Percentiles rank a stretch among this genome's conserved stretches.
Conservation (phyloP, 2,888 invertebrate species). For the Germaria angustata region DNA sequence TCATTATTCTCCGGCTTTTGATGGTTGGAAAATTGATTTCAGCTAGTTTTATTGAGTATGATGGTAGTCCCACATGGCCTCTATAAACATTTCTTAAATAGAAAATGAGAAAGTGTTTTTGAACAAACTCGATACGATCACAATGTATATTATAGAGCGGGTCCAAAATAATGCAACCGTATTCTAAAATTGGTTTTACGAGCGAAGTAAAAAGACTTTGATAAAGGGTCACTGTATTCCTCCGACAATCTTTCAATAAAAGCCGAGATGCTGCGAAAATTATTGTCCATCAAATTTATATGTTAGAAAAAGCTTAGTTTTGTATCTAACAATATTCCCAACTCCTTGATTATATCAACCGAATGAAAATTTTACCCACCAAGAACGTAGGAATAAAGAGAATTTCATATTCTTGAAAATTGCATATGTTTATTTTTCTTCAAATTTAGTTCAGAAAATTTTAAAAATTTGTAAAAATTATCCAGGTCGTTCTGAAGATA, state of each 20-base stretch:
- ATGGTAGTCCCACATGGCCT: neutral
- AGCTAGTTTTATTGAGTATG: neutral
- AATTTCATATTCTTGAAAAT: neutral
- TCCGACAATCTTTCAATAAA: neutral
- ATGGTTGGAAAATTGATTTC: neutral
- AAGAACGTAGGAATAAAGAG: neutral
- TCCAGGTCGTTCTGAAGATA: too few species aligned
- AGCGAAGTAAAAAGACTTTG: neutral
- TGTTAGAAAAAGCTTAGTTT: neutral
- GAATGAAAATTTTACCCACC: neutral
- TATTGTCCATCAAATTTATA: neutral
- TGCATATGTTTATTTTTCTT: neutral
- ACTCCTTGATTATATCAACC: neutral
- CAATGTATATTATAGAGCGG: neutral
- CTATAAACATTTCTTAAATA: neutral
- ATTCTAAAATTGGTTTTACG: neutral
- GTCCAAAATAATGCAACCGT: neutral
- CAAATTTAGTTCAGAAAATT: too few species aligned
- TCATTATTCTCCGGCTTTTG: neutral
- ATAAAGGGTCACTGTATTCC: neutral
- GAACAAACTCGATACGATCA: neutral
- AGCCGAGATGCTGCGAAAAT: neutral
- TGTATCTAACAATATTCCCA: neutral
- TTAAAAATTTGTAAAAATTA: too few species aligned
- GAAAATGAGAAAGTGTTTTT: neutral